Evolutionary conservation across 1,140 invertebrate genomes (phyloP), one percentile per base, ranked within the genome.

Genomic region (Oryzaephilus surinamensis): DNA sequence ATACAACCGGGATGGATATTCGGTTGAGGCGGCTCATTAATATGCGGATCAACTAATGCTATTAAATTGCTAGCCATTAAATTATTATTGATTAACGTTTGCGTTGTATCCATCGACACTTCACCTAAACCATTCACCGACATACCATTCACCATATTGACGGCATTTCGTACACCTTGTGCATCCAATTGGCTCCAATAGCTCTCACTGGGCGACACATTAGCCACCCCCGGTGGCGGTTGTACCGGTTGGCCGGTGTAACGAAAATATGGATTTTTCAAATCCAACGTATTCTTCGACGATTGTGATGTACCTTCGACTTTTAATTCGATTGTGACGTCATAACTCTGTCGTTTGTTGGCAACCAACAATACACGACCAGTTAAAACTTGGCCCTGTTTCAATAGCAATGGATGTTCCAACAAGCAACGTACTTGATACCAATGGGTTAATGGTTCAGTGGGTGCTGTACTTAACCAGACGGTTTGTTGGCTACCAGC

Each of bases 361-460:
- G 94, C 92, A 50, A 85, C 70, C 45, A 99, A 72, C 32, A 88
- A 64, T 12, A 97, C 88, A 56, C 79, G 76, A 5, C 95, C 96
- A 8, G 80, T 84, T 16, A 98, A 63, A 3, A 83, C 71, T 64
- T 99, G 92, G 2, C 94, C 94, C 62, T 89, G 86, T 69, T 95
- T 94, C 19, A 89, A 88, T 57, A 98, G 85, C 18, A 99, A 74
- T 4, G 96, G 96, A 45, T 82, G 84, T 57, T 95, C 87, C 17
- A 99, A 60, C 18, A 99, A 70, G 65, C 95, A 99, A 27, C 96
- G 75, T 6, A 99, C 95, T 76, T 99, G 95, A 66, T 99, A 99
- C 96, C 96, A 99, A 66, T 99, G 96, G 19, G 96, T 99, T 2
- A 99, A 67, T n/a, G 95, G 91, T 61, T 98, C 93, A 11, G 93